Evolutionary conservation across 2,888 invertebrate genomes (phyloP), one percentile per base, ranked within the genome.

Genomic region (Synanthedon andrenaeformis): DNA sequence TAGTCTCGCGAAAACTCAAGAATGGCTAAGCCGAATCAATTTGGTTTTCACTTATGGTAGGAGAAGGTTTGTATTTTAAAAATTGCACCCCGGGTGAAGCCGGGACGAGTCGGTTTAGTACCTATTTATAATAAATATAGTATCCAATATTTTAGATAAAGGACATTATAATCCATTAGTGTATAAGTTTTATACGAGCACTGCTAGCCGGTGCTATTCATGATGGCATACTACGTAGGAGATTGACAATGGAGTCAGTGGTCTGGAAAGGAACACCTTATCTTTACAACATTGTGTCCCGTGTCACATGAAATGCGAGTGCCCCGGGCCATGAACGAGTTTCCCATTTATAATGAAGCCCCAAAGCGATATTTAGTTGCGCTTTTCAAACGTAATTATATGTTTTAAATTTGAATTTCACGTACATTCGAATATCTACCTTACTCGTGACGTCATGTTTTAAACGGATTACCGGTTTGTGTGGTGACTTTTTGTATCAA

Each of bases 261-360:
- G 79, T 73, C 80, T 66, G 86, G 84, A 86, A 86, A 73, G 77
- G 81, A 69, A 69, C 70, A 79, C 81, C 82, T 85, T 85, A 85
- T 85, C 84, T 84, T 77, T 79, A 76, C 72, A 79, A 79, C 82
- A 82, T 81, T 83, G 82, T 83, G 78, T 74, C 81, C 82, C 76
- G 71, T 76, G 83, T 84, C 84, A 84, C 77, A 76, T 74, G 79
- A 77, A 78, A 79, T 74, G 79, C 71, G 72, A 79, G 76, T 70
- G 76, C 81, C 76, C 69, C 66, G 64, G 74, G 79, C 72, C 65
- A 76, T 74, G 76, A 77, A 75, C 75, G 70, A 74, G 73, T 78
- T 77, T 74, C 76, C 79, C 76, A 79, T 79, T 80, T 72, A 81
- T 79, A 76, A 82, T 79, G 73, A 76, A 76, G 74, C 79, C 77